These are phyloP conservation scores for Pyrgus malvae DNA, from an alignment of 2,888 invertebrate genomes.

Conservation along the genomic window DNA sequence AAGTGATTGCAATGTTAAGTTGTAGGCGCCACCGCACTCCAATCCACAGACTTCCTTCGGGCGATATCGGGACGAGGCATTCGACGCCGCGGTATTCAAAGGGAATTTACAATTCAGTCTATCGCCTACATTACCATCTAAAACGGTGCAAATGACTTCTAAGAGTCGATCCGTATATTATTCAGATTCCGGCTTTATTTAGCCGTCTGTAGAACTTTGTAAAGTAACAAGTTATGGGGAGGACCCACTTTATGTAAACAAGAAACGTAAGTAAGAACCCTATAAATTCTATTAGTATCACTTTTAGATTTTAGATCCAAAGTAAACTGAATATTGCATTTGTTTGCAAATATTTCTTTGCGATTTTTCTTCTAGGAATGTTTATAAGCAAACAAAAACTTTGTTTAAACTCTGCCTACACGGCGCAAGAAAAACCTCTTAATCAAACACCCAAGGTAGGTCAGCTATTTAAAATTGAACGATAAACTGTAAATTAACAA, in stretches of 20 bases:
- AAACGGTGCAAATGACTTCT: slow-evolving; percentile 45
- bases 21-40: slow-evolving; percentile 24
- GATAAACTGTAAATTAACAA: slow-evolving; percentile 50
- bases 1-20: slow-evolving; percentile 37
- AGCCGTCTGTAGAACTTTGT: slow-evolving; percentile 8
- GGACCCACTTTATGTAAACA: slow-evolving; percentile 4
- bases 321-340: not conserved
- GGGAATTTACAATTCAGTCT: slow-evolving; percentile 50
- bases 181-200: slow-evolving; percentile 23
- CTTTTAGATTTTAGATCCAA: not conserved
- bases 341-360: not conserved
- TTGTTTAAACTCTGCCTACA: too few relatives aligned
- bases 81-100: slow-evolving; percentile 24
- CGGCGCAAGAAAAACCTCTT: not conserved
- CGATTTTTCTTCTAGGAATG: not conserved
- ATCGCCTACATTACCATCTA: slow-evolving; percentile 53
- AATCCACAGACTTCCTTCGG: slow-evolving; percentile 26
- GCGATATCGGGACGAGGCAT: slow-evolving; percentile 23
- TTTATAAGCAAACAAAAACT: not conserved
- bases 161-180: slow-evolving; percentile 27
- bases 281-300: not conserved
- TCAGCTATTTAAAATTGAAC: slow-evolving; percentile 38
- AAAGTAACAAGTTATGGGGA: slow-evolving; percentile 11
- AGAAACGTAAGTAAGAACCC: not conserved
- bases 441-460: not conserved